A percentile compares a stretch with the other conserved stretches of the same genome.
phyloP scores from a whole-genome alignment of 2,113 vertebrate species.

The Prunella fulvescens region DNA sequence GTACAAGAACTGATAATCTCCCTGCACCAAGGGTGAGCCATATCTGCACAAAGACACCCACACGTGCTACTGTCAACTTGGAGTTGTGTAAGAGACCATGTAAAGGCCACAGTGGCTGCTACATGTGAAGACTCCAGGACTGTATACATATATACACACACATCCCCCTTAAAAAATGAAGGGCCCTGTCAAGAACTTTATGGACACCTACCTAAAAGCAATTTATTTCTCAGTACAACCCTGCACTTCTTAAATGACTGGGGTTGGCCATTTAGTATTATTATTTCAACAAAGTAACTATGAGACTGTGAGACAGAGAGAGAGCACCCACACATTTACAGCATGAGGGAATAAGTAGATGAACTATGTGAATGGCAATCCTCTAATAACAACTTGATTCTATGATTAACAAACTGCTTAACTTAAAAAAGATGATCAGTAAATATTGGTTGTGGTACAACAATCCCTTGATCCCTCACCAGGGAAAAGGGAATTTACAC shows the following conservation, averaged over 20 bases:
- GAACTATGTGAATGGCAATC: neutral
- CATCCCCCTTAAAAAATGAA: neutral
- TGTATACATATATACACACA: neutral
- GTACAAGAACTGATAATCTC: neutral
- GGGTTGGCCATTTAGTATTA: neutral
- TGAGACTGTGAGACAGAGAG: neutral
- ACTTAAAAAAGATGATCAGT: neutral
- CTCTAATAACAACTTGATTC: neutral
- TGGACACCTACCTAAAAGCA: neutral
- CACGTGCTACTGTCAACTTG: fast-evolving
- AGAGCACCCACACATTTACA: neutral
- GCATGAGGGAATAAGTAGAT: neutral
- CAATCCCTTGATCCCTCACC: neutral
- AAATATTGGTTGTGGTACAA: neutral
- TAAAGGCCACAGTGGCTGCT: neutral
- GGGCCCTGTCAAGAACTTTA: neutral
- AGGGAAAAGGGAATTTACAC: neutral
- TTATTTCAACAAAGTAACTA: neutral
- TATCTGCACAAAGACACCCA: neutral
- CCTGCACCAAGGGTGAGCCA: neutral
- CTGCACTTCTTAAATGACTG: neutral
- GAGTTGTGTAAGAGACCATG: neutral
- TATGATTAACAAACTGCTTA: neutral
- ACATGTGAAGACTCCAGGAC: neutral
- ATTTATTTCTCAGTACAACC: neutral